Conservation (phyloP, 1,140 invertebrate species). For the Drosophila melanica region DNA sequence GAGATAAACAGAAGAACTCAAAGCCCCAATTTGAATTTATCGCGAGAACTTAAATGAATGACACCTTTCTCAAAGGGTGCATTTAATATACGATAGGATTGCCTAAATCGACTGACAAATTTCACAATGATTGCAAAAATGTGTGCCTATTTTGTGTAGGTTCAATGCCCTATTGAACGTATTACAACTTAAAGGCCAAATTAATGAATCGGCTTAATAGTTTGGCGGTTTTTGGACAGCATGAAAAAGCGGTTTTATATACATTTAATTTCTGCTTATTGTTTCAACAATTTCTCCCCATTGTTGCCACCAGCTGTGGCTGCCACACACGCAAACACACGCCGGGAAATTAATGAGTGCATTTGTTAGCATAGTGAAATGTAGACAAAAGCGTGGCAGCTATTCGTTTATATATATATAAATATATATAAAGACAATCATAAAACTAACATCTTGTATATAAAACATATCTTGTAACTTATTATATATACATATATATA, state of each 20-base stretch:
- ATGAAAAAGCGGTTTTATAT: slow-evolving; percentile 9
- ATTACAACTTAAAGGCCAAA: no score
- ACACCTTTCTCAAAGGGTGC: no score
- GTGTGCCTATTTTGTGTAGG: no score
- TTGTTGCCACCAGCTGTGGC: slow-evolving; percentile 22
- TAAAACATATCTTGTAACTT: background rate
- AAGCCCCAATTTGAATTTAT: no score
- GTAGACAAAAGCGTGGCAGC: slow-evolving; percentile 48
- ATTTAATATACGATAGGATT: no score
- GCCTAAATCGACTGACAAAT: no score
- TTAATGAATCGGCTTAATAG: background rate
- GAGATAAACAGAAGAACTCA: no score
- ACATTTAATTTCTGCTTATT: slow-evolving; percentile 18
- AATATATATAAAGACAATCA: background rate
- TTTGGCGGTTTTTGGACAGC: background rate
- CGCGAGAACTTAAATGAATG: no score
- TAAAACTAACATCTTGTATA: slow-evolving; percentile 2
- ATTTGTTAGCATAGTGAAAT: slow-evolving; percentile 74
- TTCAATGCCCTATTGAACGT: no score
- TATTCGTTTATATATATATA: slow-evolving; percentile 6
- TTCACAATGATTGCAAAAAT: no score
- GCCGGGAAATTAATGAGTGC: slow-evolving; percentile 47
- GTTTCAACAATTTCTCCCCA: slow-evolving; percentile 29
- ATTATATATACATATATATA: slow-evolving; percentile 17
- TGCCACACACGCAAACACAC: background rate